phyloP scores from a whole-genome alignment of 2,113 vertebrate species.

The Ceyx melanurus region DNA sequence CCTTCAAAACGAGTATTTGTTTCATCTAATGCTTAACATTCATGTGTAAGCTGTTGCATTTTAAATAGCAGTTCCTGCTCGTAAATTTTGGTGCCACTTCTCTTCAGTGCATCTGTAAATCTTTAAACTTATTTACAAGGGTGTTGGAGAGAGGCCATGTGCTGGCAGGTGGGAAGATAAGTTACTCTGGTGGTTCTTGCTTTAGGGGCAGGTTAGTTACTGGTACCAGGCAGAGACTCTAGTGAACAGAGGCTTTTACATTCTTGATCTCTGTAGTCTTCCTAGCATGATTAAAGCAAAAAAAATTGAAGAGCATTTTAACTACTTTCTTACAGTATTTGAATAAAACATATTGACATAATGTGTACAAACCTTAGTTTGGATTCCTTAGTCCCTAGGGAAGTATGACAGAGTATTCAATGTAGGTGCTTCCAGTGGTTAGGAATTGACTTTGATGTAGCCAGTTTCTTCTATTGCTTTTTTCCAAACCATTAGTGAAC shows the following conservation, averaged over 20 bases:
- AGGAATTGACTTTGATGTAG: not conserved
- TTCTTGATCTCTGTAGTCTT: not conserved
- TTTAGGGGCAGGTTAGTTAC: not conserved
- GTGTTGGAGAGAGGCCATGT: not conserved
- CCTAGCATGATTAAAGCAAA: not conserved
- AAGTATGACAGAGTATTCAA: not conserved
- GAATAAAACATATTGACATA: not conserved
- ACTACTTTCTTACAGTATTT: not conserved
- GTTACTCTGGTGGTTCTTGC: not conserved
- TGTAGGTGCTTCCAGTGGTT: not conserved
- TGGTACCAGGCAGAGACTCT: not conserved
- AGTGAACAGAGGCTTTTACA: accelerated
- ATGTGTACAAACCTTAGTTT: not conserved
- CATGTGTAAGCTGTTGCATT: not conserved
- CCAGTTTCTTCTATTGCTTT: not conserved
- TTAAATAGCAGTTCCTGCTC: not conserved
- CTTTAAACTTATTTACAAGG: not conserved
- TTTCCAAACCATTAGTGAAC: not conserved
- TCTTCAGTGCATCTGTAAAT: not conserved
- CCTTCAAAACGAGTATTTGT: not conserved
- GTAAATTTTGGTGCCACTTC: not conserved
- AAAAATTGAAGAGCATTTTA: not conserved
- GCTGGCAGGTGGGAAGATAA: not conserved
- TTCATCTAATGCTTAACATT: not conserved
- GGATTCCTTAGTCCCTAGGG: not conserved